Evolutionary conservation across 2,797 vertebrate species (phyloP), one percentile per base, ranked within the genome.

Genomic region (Xyrichtys novacula): DNA sequence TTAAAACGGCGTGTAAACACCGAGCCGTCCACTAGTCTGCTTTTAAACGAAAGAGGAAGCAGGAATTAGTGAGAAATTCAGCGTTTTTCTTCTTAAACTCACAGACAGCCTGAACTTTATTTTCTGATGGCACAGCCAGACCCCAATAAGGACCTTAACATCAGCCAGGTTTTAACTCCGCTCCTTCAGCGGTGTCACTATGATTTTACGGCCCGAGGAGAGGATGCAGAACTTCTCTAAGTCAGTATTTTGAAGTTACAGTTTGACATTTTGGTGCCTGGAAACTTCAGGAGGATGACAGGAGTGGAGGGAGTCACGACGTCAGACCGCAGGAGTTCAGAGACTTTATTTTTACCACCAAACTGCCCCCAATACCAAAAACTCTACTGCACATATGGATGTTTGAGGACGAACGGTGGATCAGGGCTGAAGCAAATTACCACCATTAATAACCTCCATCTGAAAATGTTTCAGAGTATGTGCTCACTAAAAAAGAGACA

Each of bases 241-340:
- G 16, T 39, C n/a, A 40, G 44, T 55, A 54, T 53, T 14, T n/a
- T n/a, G n/a, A 31, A 58, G 28, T 7, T 65, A 23, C 1, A 58
- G n/a, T 56, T 54, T 16, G 14, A 46, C 22, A 46, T 59, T 56
- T 71, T 52, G 15, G 17, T 42, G 34, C 5, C n/a, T 54, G 12
- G 31, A 34, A 63, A 46, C 20, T 5, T 25, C 28, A 46, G 6
- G 1, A 16, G 29, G 60, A 69, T 11, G 23, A 23, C 6, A 36
- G 5, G 4, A 66, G 3, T 26, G 3, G 1, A 42, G 11, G 20
- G n/a, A 36, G 39, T 29, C 22, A 31, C 2, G 4, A 25, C 6
- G 1, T 25, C 23, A 12, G 5, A 19, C 28, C 34, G 65, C 44
- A 7, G 46, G 49, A 53, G 34, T 64, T 16, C 7, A 59, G 5